Evolutionary conservation across 35 echinoderm and acorn worm genomes (phyloP).

Genomic region (Strongylocentrotus purpuratus): DNA sequence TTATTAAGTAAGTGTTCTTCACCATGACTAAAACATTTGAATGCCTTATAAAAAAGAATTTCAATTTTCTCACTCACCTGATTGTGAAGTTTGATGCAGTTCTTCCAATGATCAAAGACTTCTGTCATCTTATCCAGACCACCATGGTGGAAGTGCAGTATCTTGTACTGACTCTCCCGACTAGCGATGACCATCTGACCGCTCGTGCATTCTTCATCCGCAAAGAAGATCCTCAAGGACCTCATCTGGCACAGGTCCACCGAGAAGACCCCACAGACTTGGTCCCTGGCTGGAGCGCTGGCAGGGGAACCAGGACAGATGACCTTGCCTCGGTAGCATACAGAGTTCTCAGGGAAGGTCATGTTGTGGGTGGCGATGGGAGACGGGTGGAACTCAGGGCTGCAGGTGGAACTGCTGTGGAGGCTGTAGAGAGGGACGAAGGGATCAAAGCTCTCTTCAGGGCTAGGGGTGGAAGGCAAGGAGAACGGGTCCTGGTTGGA

Average conservation of each 20-base stretch:
- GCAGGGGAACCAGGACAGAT: conserved; percentile 11
- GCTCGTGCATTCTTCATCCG: conserved; percentile 66
- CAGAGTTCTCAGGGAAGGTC: conserved; percentile 92
- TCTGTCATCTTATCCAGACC: conserved; percentile 91
- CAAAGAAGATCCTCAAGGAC: conserved; percentile 92
- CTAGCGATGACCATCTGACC: conserved; percentile 99
- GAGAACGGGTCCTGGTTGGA: conserved; percentile 70
- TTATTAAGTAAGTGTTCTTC: too few species aligned
- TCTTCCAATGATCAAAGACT: conserved; percentile 94
- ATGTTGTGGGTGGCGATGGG: conserved; percentile 76
- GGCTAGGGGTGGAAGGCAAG: conserved; percentile 69
- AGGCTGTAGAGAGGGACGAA: conserved; percentile 66
- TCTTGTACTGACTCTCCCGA: conserved; percentile 95
- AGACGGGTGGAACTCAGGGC: neutral
- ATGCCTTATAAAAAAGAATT: too few species aligned
- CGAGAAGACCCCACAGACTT: conserved; percentile 96
- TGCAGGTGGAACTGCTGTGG: conserved; percentile 31
- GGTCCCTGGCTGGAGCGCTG: conserved; percentile 73
- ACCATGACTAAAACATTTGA: too few species aligned
- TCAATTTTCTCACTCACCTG: conserved; percentile 66
- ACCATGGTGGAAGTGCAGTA: conserved; percentile 95
- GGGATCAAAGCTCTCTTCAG: conserved; percentile 55
- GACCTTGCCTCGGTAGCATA: conserved; percentile 50
- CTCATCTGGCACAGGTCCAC: conserved; percentile 95
- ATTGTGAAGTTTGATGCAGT: conserved; percentile 76